A percentile compares a stretch with the other conserved stretches of the same genome.
phyloP scores from a whole-genome alignment of 2,888 invertebrate genomes.

The Drosophila meridiana region DNA sequence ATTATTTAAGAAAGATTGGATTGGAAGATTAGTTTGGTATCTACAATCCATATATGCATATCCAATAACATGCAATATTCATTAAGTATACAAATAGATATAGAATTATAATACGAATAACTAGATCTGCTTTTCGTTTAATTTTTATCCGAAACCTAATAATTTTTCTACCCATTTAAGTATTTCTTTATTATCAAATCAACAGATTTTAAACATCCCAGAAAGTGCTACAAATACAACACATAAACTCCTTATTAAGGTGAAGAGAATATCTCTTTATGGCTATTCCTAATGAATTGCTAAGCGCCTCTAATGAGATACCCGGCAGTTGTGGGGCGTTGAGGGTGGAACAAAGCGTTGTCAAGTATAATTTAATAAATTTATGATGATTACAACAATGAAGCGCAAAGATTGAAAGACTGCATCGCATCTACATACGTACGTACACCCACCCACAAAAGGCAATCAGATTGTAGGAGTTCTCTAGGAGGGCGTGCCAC shows the following conservation, averaged over 20 bases:
- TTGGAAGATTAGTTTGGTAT: no score
- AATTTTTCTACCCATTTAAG: neutral
- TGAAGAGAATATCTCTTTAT: neutral
- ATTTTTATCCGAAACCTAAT: neutral
- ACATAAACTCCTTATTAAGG: constrained; percentile 6
- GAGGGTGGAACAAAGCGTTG: neutral
- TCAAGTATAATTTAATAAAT: constrained; percentile 73
- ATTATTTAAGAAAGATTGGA: neutral
- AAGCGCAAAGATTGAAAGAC: constrained; percentile 46
- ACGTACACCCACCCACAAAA: constrained; percentile 3
- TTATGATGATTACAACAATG: constrained; percentile 65
- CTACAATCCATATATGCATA: no score
- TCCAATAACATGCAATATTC: no score
- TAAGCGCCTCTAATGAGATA: constrained; percentile 33
- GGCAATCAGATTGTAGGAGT: constrained; percentile 23
- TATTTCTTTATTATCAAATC: constrained; percentile 27
- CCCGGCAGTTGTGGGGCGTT: neutral
- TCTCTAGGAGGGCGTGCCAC: constrained; percentile 2
- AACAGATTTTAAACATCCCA: neutral
- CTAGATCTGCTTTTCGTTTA: neutral
- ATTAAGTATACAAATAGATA: no score
- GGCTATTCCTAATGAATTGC: constrained; percentile 17
- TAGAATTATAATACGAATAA: neutral
- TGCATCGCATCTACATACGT: neutral
- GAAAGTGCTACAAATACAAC: neutral